These are phyloP conservation scores for Thripadectes ignobilis DNA, from an alignment of 2,797 vertebrate genomes.

Conservation along the genomic window DNA sequence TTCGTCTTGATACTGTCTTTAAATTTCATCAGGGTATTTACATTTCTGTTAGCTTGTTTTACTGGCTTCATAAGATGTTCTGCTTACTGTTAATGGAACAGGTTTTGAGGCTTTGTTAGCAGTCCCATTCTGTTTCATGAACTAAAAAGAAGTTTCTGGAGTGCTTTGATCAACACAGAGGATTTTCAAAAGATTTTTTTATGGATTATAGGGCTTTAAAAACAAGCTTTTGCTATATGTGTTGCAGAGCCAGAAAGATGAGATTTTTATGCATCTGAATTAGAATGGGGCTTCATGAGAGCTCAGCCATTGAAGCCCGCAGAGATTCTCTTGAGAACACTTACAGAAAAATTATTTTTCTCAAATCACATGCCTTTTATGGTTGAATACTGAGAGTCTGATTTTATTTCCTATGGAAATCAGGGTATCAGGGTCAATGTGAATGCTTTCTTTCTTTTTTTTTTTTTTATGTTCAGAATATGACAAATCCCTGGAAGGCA, in stretches of 20 bases:
- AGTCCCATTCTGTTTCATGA: background rate
- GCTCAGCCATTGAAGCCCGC: background rate
- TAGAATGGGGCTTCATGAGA: background rate
- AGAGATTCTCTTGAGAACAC: conserved; percentile 11
- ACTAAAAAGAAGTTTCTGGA: background rate
- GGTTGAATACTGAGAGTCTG: background rate
- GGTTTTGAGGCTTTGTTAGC: background rate
- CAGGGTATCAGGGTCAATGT: background rate
- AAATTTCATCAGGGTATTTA: background rate
- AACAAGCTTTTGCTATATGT: background rate
- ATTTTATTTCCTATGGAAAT: conserved; percentile 55
- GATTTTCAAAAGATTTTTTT: background rate
- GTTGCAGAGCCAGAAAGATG: background rate
- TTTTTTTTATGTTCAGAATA: background rate
- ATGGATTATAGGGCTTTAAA: background rate
- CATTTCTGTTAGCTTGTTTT: background rate
- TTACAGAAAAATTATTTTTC: conserved; percentile 25
- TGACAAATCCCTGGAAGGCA: conserved; percentile 30
- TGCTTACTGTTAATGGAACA: background rate
- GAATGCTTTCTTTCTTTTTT: background rate
- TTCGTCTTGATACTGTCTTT: background rate
- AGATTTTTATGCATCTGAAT: background rate
- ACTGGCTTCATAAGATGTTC: background rate
- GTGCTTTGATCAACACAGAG: background rate
- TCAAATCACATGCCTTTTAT: background rate